Evolutionary conservation across 2,888 invertebrate species (phyloP), one percentile per base, ranked within the genome.

Genomic region (Mythimna impura): DNA sequence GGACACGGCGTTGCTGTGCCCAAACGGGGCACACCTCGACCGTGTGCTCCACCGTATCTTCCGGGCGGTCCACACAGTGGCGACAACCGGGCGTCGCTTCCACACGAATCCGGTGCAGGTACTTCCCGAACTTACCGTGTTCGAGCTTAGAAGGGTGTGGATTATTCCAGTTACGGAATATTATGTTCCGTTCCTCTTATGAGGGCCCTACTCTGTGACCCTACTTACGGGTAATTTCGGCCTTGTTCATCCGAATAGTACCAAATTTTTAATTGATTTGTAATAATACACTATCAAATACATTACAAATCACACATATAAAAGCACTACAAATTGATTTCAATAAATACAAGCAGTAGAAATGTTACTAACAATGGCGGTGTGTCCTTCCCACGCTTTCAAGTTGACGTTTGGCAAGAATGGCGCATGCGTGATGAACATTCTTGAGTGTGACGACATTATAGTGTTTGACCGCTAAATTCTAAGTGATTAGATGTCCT

Each of bases 371-470:
- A 83, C 87, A 83, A 83, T 86, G 43, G 78, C 10, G 9, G 47
- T 10, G 58, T 36, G 80, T 75, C 87, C 89, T 88, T 89, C 89
- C 87, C 89, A 89, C 89, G 88, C 89, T 89, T 89, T 89, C 89
- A 81, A 83, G 78, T 76, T 80, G 73, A 77, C 76, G 86, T 87
- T 86, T 87, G 79, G 77, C 76, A 84, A 81, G 83, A 81, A 43
- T 72, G 47, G 62, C 65, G 80, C 81, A 84, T 83, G 84, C 81
- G 82, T 83, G 84, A 76, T 81, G 78, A 77, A 83, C 79, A 83
- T 86, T 72, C 67, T 82, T 65, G 57, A 55, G 55, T 66, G 47
- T 83, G 60, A 71, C 83, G 52, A 73, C 58, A 80, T 68, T 3
- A 14, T 22, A 25, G 50, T 58, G 22, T 71, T 43, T 70, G 65